Conservation (phyloP, 1,140 invertebrate genomes). For the Drosophila arizonae region DNA sequence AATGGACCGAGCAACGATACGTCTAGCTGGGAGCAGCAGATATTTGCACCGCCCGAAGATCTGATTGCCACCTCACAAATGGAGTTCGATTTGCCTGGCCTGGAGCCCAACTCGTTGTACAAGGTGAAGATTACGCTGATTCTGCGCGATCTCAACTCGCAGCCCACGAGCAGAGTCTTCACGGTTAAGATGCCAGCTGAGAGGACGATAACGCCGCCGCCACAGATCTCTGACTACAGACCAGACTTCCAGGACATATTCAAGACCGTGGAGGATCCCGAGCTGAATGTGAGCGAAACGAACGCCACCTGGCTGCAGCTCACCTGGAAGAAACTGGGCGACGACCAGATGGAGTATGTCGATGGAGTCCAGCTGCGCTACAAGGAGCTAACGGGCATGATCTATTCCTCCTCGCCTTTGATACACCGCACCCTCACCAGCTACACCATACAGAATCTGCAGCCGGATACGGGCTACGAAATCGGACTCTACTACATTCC, state of each 20-base stretch:
- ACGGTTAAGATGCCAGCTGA: conserved; percentile 87
- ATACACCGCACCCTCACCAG: conserved; percentile 88
- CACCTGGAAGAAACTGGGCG: conserved; percentile 91
- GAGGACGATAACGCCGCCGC: conserved; percentile 75
- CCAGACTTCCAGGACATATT: conserved; percentile 82
- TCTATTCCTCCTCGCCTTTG: conserved; percentile 89
- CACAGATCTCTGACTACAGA: conserved; percentile 75
- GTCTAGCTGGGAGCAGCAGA: conserved; percentile 90
- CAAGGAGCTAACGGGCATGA: conserved; percentile 88
- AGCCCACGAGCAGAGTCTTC: conserved; percentile 89
- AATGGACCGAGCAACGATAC: conserved; percentile 88
- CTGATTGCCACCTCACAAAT: conserved; percentile 92
- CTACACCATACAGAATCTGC: conserved; percentile 89
- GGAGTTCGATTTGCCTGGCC: conserved; percentile 90
- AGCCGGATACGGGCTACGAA: conserved; percentile 89
- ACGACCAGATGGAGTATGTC: conserved; percentile 89
- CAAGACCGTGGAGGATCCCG: conserved; percentile 85
- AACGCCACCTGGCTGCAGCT: conserved; percentile 91
- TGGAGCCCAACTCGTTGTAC: conserved; percentile 92
- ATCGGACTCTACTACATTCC: conserved; percentile 91
- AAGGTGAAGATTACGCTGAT: conserved; percentile 91
- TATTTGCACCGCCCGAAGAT: conserved; percentile 92
- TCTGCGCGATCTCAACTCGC: conserved; percentile 88
- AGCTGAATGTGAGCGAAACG: conserved; percentile 88
- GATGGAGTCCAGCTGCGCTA: conserved; percentile 87